Conservation (phyloP, 2,113 vertebrate species). For the Psilopsiagon aurifrons region DNA sequence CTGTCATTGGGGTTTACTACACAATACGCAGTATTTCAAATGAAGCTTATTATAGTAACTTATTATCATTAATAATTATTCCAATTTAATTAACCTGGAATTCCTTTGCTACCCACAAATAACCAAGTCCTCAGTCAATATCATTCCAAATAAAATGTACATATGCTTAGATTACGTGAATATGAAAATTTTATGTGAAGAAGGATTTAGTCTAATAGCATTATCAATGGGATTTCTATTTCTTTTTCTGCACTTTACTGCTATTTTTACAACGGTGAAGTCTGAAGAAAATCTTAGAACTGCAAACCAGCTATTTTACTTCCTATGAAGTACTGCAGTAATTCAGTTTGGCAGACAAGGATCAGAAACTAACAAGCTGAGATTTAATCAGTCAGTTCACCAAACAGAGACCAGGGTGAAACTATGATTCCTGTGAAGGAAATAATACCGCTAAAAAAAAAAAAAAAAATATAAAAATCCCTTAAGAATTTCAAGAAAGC, state of each 20-base stretch:
- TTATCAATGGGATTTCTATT: neutral
- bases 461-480: neutral
- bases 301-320: neutral
- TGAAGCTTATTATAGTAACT: neutral
- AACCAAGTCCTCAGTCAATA: neutral
- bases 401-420: neutral
- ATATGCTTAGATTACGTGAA: neutral
- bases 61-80: neutral
- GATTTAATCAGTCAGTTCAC: neutral
- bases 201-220: neutral
- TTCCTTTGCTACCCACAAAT: neutral
- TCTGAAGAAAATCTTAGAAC: neutral
- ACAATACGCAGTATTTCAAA: neutral
- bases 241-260: neutral
- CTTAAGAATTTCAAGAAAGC: neutral
- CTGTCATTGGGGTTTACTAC: neutral
- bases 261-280: neutral
- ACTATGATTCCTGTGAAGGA: neutral
- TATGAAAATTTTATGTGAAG: neutral
- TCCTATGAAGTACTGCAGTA: neutral
- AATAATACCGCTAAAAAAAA: neutral
- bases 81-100: slow-evolving; percentile 4
- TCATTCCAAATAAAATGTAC: neutral
- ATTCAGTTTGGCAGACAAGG: neutral
- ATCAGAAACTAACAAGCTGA: neutral